Evolutionary conservation across 1,140 invertebrate genomes (phyloP), one percentile per base, ranked within the genome.

Genomic region (Asobara japonica): DNA sequence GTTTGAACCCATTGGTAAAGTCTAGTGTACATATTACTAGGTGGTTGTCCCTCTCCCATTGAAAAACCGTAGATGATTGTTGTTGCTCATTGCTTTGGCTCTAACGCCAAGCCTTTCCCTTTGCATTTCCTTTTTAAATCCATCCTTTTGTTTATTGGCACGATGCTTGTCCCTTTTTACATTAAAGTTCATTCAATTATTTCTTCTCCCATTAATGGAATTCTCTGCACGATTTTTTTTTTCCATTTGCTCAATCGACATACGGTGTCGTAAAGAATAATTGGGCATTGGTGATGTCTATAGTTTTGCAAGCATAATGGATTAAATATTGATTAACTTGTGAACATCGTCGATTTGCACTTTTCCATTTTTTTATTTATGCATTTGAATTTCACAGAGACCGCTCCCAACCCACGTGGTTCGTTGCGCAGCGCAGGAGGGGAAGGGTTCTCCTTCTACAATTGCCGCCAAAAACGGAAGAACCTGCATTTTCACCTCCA

Each of bases 1-100:
- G 20, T 56, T 51, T 51, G 20, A 20, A 56, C 41, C 41, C 41
- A 16, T 45, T 45, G 41, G 41, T 45, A 16, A 45, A 38, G 41
- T 45, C 8, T 4, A 3, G 10, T 2, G 36, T 38, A 38, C 36
- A 18, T 20, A 51, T 51, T 38, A 38, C 51, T 18, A 56, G 20
- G 51, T 56, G 51, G 51, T 56, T 56, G 51, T 56, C 51, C 51
- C 51, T 56, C 51, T 56, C 22, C 11, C 7, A 56, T 45, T 56
- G 51, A 56, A 25, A 7, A 56, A 25, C 6, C 3, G 51, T 27
- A 25, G 51, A 56, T 56, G 20, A 56, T 56, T 56, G 51, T 56
- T 56, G 51, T 45, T 45, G 22, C 51, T 27, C 6, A 22, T 56
- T 45, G 41, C 41, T 56, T 56, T 25, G 51, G 6, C 18, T 56